phyloP scores from a whole-genome alignment of 2,888 invertebrate species.

The Drosophila mettleri region DNA sequence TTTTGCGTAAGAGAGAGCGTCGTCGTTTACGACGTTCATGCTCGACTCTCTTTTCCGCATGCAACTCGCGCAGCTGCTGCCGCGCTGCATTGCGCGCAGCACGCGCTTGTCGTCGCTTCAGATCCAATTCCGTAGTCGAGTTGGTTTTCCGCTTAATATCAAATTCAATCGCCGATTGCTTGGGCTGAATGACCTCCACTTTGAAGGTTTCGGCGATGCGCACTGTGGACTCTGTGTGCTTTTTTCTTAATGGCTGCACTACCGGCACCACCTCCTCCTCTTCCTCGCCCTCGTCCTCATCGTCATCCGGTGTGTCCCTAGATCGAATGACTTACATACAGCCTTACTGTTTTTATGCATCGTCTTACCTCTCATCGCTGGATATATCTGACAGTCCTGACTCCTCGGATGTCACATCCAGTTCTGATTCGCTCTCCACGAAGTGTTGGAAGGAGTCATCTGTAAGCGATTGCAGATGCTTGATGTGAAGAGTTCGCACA shows the following conservation, averaged over 20 bases:
- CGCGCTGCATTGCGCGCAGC: conserved; percentile 50
- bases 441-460: conserved; percentile 63
- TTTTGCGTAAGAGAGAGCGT: conserved; percentile 13
- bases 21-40: conserved; percentile 29
- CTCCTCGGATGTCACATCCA: conserved; percentile 55
- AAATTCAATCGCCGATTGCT: neutral
- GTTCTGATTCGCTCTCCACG: conserved; percentile 47
- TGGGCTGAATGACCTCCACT: neutral
- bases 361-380: conserved; percentile 52
- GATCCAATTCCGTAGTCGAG: neutral
- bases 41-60: conserved; percentile 25
- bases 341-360: neutral
- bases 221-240: neutral
- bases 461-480: conserved; percentile 69
- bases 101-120: conserved; percentile 30
- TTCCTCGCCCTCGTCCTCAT: conserved; percentile 40
- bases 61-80: conserved; percentile 45
- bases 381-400: conserved; percentile 42
- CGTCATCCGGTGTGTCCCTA: conserved; percentile 38
- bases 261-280: neutral
- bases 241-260: neutral
- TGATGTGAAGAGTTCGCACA: conserved; percentile 71
- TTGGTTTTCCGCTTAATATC: neutral
- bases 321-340: no score
- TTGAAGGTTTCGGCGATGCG: neutral